Evolutionary conservation across 2,113 vertebrate species (phyloP), one percentile per base, ranked within the genome.

Genomic region (Halcyon senegalensis): DNA sequence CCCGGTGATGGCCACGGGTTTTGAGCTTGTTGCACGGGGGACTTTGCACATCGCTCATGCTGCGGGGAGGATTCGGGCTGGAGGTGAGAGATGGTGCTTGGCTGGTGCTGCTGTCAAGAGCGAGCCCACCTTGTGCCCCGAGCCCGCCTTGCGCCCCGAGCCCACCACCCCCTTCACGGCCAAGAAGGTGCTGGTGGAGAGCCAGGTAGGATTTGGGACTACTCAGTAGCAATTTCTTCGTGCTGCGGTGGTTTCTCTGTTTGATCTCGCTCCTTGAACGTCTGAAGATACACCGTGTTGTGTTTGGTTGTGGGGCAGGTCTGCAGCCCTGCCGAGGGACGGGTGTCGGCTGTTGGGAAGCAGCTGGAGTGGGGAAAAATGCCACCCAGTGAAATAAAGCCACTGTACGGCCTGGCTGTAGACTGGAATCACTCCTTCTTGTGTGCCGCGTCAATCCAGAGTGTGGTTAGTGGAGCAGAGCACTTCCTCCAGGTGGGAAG

Each of bases 301-400:
- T 33, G 18, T 58, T n/a, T 69, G 84, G 27, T 11, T 43, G 44
- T 44, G 6, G 74, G 5, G 3, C 51, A 46, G 50, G 12, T 60
- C 58, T n/a, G 77, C 69, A 70, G 87, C 70, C 43, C 44, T 68
- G 78, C 82, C 23, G 2, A 27, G 58, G 81, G 69, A 8, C 44
- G 73, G 62, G 13, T 23, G 0, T 0, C 44, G 62, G 33, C 62
- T 33, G 39, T 28, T 66, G 9, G 37, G 13, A 41, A 50, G 33
- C n/a, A 33, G n/a, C 86, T 41, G 69, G 19, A 41, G 28, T 0
- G 28, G 41, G 55, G 41, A 2, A 15, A 59, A 62, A 18, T 0
- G 3, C 17, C 35, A 35, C 68, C 69, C 2, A 0, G 41, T n/a
- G 77, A 76, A 97, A 97, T 97, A 96, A 97, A 96, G 24, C 50